Evolutionary conservation across 2,797 vertebrate species (phyloP).

Genomic region (Protonibea diacanthus): DNA sequence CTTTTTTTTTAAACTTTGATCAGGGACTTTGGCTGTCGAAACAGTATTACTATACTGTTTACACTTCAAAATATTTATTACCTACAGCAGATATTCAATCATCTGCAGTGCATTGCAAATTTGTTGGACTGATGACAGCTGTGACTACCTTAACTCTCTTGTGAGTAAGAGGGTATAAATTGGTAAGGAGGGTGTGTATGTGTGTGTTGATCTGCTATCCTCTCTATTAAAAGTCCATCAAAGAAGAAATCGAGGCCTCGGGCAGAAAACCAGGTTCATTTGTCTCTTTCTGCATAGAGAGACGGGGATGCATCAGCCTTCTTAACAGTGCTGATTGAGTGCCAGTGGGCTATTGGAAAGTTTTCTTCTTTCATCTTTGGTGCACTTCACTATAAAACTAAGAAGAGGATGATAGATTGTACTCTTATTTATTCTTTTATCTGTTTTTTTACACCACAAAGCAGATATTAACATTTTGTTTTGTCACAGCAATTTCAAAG

Average conservation of each 20-base stretch:
- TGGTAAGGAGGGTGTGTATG: background rate
- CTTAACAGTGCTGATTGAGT: background rate
- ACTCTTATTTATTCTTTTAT: background rate
- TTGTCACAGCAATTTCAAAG: background rate
- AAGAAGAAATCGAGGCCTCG: background rate
- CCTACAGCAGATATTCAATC: background rate
- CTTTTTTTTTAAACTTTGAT: background rate
- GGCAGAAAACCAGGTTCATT: slow-evolving; percentile 9
- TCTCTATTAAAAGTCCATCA: slow-evolving; percentile 17
- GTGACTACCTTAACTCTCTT: slow-evolving; percentile 1
- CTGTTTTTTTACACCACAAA: background rate
- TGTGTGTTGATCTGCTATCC: slow-evolving; percentile 20
- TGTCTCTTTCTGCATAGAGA: slow-evolving; percentile 13
- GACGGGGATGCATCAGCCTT: background rate
- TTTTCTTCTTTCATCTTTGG: background rate
- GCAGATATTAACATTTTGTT: background rate
- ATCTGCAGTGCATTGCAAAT: background rate
- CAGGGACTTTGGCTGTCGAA: background rate
- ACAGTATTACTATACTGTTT: background rate
- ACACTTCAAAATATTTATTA: background rate
- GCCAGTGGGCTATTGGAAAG: background rate
- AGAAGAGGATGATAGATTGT: background rate
- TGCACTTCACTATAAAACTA: background rate
- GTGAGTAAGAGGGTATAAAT: background rate
- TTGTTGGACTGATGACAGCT: background rate